Conservation (phyloP, 2,888 invertebrate species). For the Eupithecia exiguata region DNA sequence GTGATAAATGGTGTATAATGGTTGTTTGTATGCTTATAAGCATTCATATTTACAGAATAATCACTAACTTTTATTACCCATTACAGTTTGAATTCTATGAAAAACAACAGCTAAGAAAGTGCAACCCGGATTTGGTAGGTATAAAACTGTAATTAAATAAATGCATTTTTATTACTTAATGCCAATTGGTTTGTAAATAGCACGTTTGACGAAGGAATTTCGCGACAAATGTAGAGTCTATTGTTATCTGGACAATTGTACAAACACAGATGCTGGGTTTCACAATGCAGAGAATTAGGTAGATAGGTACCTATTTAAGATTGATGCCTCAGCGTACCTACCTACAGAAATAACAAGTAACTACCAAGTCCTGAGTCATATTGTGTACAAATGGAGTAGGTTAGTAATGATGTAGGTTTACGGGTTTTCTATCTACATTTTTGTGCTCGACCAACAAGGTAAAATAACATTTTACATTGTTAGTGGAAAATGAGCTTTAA, state of each 20-base stretch:
- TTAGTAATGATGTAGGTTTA: neutral
- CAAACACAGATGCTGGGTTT: conserved; percentile 19
- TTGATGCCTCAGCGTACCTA: neutral
- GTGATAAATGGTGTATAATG: conserved; percentile 17
- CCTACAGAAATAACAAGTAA: neutral
- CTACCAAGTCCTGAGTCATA: conserved; percentile 18
- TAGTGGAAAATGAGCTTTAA: neutral
- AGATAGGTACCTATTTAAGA: neutral
- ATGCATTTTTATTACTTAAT: neutral
- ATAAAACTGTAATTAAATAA: too few species aligned
- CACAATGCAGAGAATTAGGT: conserved; percentile 11
- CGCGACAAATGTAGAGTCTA: conserved; percentile 9
- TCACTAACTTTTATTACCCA: neutral
- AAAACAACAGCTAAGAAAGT: neutral
- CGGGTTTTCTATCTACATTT: neutral
- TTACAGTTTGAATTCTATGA: neutral
- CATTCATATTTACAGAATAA: neutral
- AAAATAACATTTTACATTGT: neutral
- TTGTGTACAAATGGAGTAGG: neutral
- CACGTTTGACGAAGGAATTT: neutral
- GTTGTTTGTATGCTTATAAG: conserved; percentile 2
- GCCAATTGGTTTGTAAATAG: neutral
- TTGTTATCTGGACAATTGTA: conserved; percentile 38
- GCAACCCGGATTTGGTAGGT: neutral
- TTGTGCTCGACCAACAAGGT: neutral